phyloP scores from a whole-genome alignment of 2,888 invertebrate species.

The Blastobasis adustella region DNA sequence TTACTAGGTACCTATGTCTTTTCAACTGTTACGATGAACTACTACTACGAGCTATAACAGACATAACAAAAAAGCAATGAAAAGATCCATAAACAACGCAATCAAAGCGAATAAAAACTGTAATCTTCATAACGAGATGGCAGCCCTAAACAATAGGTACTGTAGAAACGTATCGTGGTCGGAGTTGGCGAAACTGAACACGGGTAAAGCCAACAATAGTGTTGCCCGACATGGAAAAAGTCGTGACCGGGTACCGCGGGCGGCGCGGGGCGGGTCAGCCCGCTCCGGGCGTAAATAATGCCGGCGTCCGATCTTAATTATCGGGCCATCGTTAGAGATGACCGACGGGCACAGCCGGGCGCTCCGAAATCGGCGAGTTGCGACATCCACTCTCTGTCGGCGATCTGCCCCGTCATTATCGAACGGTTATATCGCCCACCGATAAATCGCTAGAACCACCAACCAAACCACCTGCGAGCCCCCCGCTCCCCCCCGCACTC shows the following conservation, averaged over 20 bases:
- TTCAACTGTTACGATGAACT: too few species aligned
- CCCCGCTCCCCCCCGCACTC: not conserved
- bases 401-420: slow-evolving; percentile 48
- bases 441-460: slow-evolving; percentile 64
- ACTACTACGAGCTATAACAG: too few species aligned
- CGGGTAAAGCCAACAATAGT: slow-evolving; percentile 59
- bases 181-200: slow-evolving; percentile 41
- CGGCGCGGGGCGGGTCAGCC: slow-evolving; percentile 57
- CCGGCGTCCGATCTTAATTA: slow-evolving; percentile 70
- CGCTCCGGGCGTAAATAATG: slow-evolving; percentile 71
- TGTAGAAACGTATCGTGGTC: slow-evolving; percentile 25
- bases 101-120: too few species aligned
- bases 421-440: slow-evolving; percentile 51
- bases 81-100: too few species aligned
- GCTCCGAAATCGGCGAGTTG: slow-evolving; percentile 62
- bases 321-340: slow-evolving; percentile 71
- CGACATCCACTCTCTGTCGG: slow-evolving; percentile 51
- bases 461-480: slow-evolving; percentile 30
- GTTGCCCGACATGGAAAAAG: slow-evolving; percentile 60
- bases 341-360: slow-evolving; percentile 47
- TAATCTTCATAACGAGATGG: too few species aligned
- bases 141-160: slow-evolving; percentile 11
- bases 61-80: too few species aligned
- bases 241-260: slow-evolving; percentile 61
- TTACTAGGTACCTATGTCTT: too few species aligned